A percentile compares a stretch with the other conserved stretches of the same genome.
Evolutionary conservation across 2,113 vertebrate species (phyloP).

Genomic region (Pteronura brasiliensis): DNA sequence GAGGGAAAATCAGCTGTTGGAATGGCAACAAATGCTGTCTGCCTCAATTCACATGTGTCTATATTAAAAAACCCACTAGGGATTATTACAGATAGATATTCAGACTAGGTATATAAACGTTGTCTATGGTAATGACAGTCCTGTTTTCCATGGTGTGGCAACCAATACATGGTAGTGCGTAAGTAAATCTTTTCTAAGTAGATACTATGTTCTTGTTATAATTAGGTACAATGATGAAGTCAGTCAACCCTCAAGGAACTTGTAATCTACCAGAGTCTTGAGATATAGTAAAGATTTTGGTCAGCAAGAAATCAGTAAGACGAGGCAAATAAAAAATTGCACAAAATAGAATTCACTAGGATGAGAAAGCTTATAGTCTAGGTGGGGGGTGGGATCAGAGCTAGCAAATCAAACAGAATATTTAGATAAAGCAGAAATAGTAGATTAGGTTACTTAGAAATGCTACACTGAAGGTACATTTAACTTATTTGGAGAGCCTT

Average conservation of each 20-base stretch:
- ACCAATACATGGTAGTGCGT: not conserved
- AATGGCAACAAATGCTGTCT: not conserved
- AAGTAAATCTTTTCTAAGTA: not conserved
- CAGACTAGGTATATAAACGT: not conserved
- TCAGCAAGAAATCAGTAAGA: not conserved
- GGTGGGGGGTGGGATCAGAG: not conserved
- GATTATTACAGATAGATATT: not conserved
- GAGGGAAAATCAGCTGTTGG: not conserved
- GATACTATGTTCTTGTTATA: not conserved
- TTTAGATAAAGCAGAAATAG: not conserved
- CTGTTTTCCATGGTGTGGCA: not conserved
- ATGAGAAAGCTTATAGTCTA: not conserved
- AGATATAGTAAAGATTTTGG: not conserved
- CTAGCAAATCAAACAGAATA: not conserved
- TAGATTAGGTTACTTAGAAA: not conserved
- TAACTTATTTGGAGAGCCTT: not conserved
- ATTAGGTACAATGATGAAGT: not conserved
- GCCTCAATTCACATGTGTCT: not conserved
- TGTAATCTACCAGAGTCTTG: not conserved
- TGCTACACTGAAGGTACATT: not conserved
- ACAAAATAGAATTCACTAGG: not conserved
- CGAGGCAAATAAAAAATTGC: not conserved
- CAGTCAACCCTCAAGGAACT: not conserved
- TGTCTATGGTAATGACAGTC: too few species aligned
- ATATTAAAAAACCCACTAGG: not conserved